A percentile compares a stretch with the other conserved stretches of the same genome.
Evolutionary conservation across 2,797 vertebrate species (phyloP).

Genomic region (Myotis vivesi): DNA sequence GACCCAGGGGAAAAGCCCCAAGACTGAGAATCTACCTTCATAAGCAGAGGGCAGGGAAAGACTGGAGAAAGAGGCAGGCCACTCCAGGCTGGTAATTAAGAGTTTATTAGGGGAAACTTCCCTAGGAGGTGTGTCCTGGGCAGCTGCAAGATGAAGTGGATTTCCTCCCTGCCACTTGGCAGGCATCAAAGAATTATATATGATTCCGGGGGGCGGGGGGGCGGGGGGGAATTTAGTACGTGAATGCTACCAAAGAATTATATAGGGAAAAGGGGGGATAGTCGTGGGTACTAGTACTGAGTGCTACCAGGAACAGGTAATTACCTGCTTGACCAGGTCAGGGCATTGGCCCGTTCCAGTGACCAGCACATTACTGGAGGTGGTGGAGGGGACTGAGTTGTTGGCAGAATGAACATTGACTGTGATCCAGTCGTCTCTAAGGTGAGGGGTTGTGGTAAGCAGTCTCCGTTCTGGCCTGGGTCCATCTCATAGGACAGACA

Average conservation of each 20-base stretch:
- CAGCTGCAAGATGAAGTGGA: not conserved
- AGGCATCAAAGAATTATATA: not conserved
- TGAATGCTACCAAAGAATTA: too few species aligned
- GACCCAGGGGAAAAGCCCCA: not conserved
- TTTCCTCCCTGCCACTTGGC: not conserved
- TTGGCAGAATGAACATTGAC: not conserved
- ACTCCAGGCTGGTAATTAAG: not conserved
- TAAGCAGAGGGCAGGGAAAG: not conserved
- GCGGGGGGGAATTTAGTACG: accelerated
- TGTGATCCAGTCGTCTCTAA: not conserved
- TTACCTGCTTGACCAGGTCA: too few species aligned
- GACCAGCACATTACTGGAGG: not conserved
- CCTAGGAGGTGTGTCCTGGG: not conserved
- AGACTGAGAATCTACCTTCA: not conserved
- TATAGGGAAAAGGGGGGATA: too few species aligned
- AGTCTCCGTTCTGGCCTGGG: not conserved
- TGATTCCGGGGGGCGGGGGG: too few species aligned
- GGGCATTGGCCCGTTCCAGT: too few species aligned
- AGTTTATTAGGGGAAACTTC: not conserved
- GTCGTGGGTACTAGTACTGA: too few species aligned
- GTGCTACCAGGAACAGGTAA: too few species aligned
- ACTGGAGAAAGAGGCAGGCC: not conserved
- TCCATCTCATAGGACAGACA: not conserved
- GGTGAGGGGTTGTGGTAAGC: not conserved
- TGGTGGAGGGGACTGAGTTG: not conserved